Base-by-base conservation (phyloP, 1,140 invertebrate genomes). In the Drosophila bocqueti region DNA sequence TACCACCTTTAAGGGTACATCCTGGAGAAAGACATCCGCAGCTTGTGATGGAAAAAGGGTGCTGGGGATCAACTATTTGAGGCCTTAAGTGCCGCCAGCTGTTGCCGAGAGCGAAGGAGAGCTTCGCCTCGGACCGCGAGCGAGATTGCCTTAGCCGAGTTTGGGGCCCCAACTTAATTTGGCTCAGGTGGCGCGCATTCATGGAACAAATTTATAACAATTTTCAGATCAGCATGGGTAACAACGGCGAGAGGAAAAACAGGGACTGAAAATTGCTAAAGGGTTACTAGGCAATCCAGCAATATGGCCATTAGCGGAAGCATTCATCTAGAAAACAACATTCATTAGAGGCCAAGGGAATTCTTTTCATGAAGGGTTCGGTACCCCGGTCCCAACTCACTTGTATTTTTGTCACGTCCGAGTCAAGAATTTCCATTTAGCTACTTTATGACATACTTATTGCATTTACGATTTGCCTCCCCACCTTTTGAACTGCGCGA, bases 121-220 rank as follows among this genome's bases (percentile, higher is more conserved):
- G 60, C 67, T 54, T 40, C 31, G 24, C 47, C 21, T 31, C 47
- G 47, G 50, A n/a, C 60, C 8, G 63, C 67, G 67, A 71, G 63
- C 67, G 67, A 90, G 85, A 87, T 87, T 90, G 81, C 81, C 78
- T 72, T 59, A 71, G 76, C 63, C 72, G 65, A 68, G 50, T 73
- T 78, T 74, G 71, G 71, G 73, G 62, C 73, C 64, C 64, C 46
- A 73, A 83, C 89, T 87, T 91, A 91, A 91, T 91, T 91, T 91
- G 85, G 74, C 77, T 92, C 90, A 91, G 89, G 90, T 91, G 89
- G 79, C 76, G 82, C 74, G 55, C 64, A 76, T 77, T 69, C 76
- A 87, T 74, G 87, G 73, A 81, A 81, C 81, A 91, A 91, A 87
- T 87, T 87, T 89, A 80, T 83, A 87, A 89, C 80, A 87, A 89